Base-by-base conservation (phyloP, 2,888 invertebrate genomes). In the Callinectes sapidus region DNA sequence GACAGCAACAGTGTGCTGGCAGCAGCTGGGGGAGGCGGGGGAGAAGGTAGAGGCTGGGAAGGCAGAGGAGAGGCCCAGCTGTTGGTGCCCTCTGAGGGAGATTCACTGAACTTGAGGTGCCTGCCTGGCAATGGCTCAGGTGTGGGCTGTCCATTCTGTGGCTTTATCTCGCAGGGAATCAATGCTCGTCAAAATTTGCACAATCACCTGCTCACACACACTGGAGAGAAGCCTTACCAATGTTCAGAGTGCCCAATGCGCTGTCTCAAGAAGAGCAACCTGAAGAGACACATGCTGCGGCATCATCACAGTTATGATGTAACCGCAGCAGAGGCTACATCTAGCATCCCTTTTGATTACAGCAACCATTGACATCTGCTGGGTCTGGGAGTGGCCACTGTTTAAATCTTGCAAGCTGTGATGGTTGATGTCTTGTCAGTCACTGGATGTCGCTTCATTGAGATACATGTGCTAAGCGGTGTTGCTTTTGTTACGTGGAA, bases 171-270 rank as follows among this genome's bases (percentile, higher is more conserved):
- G 2, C 91, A 48, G 14, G 92, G 92, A 61, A 93, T 91, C 13
- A 91, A 93, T 48, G 85, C 89, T 28, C 90, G 92, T 32, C 92
- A 93, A n/a, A 93, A 93, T 55, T 85, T 93, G 28, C 91, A 91
- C 48, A 91, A 93, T 42, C 94, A 94, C 88, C 91, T 94, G 39
- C 88, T 94, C 28, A 92, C 94, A 16, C 94, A 94, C 85, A 92
- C 94, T 61, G 94, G 94, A 71, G 94, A 94, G 86, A 94, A 94
- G 55, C 94, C 94, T 5, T 94, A 66, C 71, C 89, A 92, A 39
- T 94, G 92, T 71, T 86, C 92, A 18, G 66, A 91, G 61, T 94
- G 94, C 55, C 91, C 92, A 18, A 71, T 92, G 90, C 94, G 94
- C 18, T 92, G 92, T 71, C 86, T 91, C 39, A 92, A 94, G 90